phyloP scores from a whole-genome alignment of 2,797 vertebrate species.

The Neosilurus hyrtlii region DNA sequence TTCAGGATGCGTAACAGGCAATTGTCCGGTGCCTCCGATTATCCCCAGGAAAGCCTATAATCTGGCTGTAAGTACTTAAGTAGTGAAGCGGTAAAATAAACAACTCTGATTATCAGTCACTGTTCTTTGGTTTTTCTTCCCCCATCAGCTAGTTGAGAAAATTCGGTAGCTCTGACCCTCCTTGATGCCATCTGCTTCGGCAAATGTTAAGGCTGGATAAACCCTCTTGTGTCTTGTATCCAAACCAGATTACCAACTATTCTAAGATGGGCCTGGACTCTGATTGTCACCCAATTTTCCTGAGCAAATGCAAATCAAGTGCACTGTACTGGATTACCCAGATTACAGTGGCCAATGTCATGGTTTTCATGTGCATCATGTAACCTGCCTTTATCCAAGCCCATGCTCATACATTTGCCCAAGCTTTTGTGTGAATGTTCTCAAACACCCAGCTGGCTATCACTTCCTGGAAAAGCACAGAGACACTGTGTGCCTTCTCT shows the following conservation, averaged over 20 bases:
- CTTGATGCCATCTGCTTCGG: conserved; percentile 78
- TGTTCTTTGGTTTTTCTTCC: conserved; percentile 68
- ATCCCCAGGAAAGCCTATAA: conserved; percentile 85
- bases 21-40: conserved; percentile 83
- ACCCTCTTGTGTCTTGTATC: conserved; percentile 78
- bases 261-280: conserved; percentile 70
- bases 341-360: conserved; percentile 73
- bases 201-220: conserved; percentile 80
- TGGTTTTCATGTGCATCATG: conserved; percentile 65
- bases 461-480: conserved; percentile 35
- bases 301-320: conserved; percentile 79
- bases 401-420: conserved; percentile 56
- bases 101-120: conserved; percentile 86
- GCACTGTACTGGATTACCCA: conserved; percentile 74
- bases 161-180: conserved; percentile 58
- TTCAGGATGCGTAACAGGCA: conserved; percentile 79
- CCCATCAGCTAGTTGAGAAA: conserved; percentile 64
- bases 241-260: conserved; percentile 81
- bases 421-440: conserved; percentile 41
- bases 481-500: conserved; percentile 21
- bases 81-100: conserved; percentile 89
- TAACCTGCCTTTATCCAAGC: conserved; percentile 57
- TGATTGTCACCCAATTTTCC: conserved; percentile 75
- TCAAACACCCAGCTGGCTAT: conserved; percentile 37
- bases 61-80: conserved; percentile 82